Evolutionary conservation across 2,888 invertebrate species (phyloP).

Genomic region (Exocentrus adspersus): DNA sequence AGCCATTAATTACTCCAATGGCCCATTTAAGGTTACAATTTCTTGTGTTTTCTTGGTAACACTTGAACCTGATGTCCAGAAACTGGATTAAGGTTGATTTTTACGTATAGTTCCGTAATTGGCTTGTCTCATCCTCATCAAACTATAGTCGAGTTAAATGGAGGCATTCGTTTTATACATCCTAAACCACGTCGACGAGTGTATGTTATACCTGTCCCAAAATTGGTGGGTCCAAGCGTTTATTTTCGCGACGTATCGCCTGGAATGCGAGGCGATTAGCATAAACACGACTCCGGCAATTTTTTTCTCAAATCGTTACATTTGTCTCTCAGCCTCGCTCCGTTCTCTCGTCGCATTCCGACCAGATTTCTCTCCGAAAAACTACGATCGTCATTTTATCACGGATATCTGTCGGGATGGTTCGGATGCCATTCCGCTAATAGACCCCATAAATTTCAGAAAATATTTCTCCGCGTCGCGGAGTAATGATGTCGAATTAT

Average conservation of each 20-base stretch:
- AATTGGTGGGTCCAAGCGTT: conserved; percentile 33
- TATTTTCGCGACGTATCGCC: conserved; percentile 29
- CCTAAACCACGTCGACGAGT: not conserved
- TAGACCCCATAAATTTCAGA: conserved; percentile 34
- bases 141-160: too few relatives aligned
- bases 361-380: conserved; percentile 34
- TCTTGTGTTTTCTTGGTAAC: too few relatives aligned
- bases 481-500: conserved; percentile 9
- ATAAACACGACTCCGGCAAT: conserved; percentile 42
- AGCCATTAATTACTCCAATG: too few relatives aligned
- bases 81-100: too few relatives aligned
- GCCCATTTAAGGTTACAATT: too few relatives aligned
- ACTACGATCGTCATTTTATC: conserved; percentile 38
- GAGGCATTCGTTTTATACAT: too few relatives aligned
- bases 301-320: conserved; percentile 43
- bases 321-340: conserved; percentile 35
- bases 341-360: conserved; percentile 8
- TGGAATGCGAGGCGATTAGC: conserved; percentile 44
- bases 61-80: too few relatives aligned
- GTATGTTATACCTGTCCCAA: conserved; percentile 16
- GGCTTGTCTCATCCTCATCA: too few relatives aligned
- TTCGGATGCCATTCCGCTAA: conserved; percentile 30
- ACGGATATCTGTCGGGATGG: conserved; percentile 29
- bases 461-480: conserved; percentile 7
- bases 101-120: too few relatives aligned